Base-by-base conservation (phyloP, 2,888 invertebrate species). In the Rotaria magnacalcarata region DNA sequence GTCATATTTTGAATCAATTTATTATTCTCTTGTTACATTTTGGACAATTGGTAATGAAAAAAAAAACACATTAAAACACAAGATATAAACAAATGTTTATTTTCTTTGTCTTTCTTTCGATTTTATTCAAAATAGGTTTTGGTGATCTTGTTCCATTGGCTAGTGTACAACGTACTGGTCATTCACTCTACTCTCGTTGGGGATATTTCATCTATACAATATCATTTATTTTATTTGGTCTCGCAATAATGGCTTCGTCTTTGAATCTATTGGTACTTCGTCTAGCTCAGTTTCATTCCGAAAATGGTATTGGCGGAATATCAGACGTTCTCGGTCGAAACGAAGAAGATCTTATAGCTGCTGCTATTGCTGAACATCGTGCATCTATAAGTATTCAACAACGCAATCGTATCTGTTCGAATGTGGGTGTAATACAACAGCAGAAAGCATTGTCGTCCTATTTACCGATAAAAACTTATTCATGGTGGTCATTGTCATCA, bases 21-120 rank as follows among this genome's bases (percentile, higher is more conserved):
- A 98, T 91, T 99, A 98, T 91, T 99, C 98, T 90, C 97, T 98
- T 91, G 97, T 99, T n/a, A 99, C 97, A 0, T 93, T 97, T 67
- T 98, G 97, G 4, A 99, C 97, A 10, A 98, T 97, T 89, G 95
- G 84, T 74, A 50, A 7, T 8, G 2, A n/a, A 41, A 84, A 11
- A 27, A n/a, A 47, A 24, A 50, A 47, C 21, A 58, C 2, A 47
- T 10, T 11, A 14, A 52, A 52, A 11, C 16, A 52, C 8, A 14
- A 52, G 10, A 52, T 10, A 16, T 16, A 50, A 50, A 8, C 50
- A 50, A 50, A 8, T 11, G 14, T 27, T 16, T 41, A 41, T 75
- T 34, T 41, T 75, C 19, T 75, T 41, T 27, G n/a, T 60, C n/a
- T 60, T 98, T 34, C 34, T 34, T 34, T 34, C 34, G 34, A 34